A percentile compares a stretch with the other conserved stretches of the same genome.
Evolutionary conservation across 2,113 vertebrate genomes (phyloP).

Genomic region (Seriola rivoliana): DNA sequence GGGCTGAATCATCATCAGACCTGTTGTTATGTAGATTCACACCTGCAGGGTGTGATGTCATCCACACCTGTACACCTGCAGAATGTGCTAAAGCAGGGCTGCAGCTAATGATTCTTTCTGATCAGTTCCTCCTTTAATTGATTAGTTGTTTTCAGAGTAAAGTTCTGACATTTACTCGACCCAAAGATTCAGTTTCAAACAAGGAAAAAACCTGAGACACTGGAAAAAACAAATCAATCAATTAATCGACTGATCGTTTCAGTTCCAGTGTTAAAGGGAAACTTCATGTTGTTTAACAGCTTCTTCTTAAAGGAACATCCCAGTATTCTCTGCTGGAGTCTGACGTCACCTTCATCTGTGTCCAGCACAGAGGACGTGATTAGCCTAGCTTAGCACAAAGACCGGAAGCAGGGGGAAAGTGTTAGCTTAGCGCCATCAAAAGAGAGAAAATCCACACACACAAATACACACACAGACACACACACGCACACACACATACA

Average conservation of each 20-base stretch:
- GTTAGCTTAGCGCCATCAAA: background rate
- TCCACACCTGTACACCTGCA: background rate
- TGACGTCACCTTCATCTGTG: too few species aligned
- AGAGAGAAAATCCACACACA: too few species aligned
- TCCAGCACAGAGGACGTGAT: background rate
- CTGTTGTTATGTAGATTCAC: background rate
- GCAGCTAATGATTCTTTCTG: too few species aligned
- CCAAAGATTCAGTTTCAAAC: too few species aligned
- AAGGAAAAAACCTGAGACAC: too few species aligned
- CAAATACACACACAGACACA: background rate
- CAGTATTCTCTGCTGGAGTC: too few species aligned
- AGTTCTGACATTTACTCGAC: too few species aligned
- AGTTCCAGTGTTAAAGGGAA: too few species aligned
- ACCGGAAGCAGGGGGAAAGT: background rate
- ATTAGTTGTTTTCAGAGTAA: background rate
- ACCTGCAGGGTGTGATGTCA: conserved; percentile 1
- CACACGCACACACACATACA: background rate
- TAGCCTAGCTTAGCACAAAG: conserved; percentile 15
- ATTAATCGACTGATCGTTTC: too few species aligned
- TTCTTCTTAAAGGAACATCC: too few species aligned
- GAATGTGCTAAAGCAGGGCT: background rate
- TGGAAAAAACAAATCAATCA: too few species aligned
- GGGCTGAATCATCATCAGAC: conserved; percentile 20
- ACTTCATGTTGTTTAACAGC: too few species aligned
- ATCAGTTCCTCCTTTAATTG: background rate